Evolutionary conservation across 2,797 vertebrate species (phyloP).

Genomic region (Brachyrhaphis roseni): DNA sequence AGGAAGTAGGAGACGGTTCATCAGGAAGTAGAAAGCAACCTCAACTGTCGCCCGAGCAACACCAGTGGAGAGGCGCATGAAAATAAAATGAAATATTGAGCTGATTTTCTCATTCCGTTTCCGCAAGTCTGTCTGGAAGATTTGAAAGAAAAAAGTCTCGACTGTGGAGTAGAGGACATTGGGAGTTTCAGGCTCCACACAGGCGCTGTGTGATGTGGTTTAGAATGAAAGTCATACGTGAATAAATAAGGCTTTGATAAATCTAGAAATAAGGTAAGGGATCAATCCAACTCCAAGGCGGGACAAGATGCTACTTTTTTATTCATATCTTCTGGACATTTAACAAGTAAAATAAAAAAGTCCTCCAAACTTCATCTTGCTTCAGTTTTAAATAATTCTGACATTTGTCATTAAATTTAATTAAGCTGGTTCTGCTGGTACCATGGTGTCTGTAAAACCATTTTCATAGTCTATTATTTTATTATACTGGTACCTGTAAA

Average conservation of each 20-base stretch:
- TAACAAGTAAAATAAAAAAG: background rate
- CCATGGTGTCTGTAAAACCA: background rate
- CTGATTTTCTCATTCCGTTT: constrained; percentile 7
- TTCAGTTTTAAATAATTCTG: background rate
- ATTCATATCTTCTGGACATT: background rate
- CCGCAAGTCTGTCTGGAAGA: constrained; percentile 1
- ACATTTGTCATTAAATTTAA: background rate
- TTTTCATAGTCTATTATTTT: background rate
- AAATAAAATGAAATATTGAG: constrained; percentile 26
- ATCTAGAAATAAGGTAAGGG: background rate
- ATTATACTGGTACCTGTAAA: background rate
- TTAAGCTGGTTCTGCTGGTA: background rate
- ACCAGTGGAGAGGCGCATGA: constrained; percentile 21
- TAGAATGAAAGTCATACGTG: background rate
- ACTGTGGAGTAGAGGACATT: background rate
- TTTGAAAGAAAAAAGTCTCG: background rate
- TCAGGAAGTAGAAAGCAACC: constrained; percentile 80
- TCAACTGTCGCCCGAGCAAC: constrained; percentile 71
- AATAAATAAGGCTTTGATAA: background rate
- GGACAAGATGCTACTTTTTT: background rate
- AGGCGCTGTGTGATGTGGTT: background rate
- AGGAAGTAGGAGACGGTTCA: constrained; percentile 78
- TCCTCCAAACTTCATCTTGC: background rate
- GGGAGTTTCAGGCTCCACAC: background rate
- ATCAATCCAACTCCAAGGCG: background rate